A percentile compares a stretch with the other conserved stretches of the same genome.
These are phyloP conservation scores for Aphelocoma coerulescens DNA, from an alignment of 2,113 vertebrate species.

Conservation along the genomic window DNA sequence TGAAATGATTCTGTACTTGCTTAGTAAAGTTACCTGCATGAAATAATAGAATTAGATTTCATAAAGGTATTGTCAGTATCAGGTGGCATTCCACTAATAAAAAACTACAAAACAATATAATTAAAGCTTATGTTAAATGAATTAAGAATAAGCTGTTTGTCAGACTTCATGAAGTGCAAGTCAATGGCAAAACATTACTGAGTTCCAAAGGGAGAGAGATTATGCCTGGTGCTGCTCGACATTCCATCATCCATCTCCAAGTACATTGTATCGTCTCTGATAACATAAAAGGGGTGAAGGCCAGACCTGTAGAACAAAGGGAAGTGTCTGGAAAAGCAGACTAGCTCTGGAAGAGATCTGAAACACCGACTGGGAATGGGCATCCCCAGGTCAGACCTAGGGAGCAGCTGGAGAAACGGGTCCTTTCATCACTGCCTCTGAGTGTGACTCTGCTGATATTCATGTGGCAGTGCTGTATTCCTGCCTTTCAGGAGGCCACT, in stretches of 20 bases:
- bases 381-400: background rate
- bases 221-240: background rate
- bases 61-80: background rate
- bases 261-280: background rate
- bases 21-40: background rate
- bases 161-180: background rate
- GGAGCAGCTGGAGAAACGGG: background rate
- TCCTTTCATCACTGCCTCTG: background rate
- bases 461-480: background rate
- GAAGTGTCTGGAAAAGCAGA: background rate
- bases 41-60: background rate
- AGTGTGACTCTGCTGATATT: background rate
- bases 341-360: background rate
- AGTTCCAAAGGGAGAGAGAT: background rate
- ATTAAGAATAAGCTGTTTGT: background rate
- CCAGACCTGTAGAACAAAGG: background rate
- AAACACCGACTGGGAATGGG: fast-evolving
- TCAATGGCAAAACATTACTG: background rate
- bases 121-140: background rate
- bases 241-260: background rate
- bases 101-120: background rate
- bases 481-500: background rate
- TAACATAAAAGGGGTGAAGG: background rate
- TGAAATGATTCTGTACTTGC: background rate
- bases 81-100: background rate